Conservation (phyloP, 2,113 vertebrate genomes). For the Strigops habroptila region DNA sequence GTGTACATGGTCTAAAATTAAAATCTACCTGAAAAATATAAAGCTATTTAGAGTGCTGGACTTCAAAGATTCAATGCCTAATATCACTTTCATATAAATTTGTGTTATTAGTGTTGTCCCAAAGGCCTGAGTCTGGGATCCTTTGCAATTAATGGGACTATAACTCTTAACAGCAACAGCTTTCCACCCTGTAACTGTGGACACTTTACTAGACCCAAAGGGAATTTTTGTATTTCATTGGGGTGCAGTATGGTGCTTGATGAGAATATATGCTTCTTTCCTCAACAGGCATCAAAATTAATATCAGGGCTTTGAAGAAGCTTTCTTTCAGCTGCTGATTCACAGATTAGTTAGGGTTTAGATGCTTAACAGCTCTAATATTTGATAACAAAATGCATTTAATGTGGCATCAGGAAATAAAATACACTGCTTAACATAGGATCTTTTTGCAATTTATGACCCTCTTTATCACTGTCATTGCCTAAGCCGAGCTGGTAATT, state of each 20-base stretch:
- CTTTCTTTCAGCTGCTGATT: constrained; percentile 58
- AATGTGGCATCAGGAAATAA: constrained; percentile 25
- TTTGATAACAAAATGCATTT: constrained; percentile 66
- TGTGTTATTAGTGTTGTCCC: too few species aligned
- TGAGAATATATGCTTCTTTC: constrained; percentile 18
- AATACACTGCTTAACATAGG: background rate
- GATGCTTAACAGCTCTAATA: constrained; percentile 63
- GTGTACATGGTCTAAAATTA: constrained; percentile 20
- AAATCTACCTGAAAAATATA: background rate
- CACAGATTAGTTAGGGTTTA: constrained; percentile 63
- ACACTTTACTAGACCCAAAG: background rate
- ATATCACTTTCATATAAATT: fast-evolving
- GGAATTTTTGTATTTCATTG: background rate
- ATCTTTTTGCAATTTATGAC: background rate
- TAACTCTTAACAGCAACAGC: too few species aligned
- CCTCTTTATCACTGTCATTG: too few species aligned
- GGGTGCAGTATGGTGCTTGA: background rate
- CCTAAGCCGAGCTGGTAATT: too few species aligned
- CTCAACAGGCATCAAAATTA: constrained; percentile 46
- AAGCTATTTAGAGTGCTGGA: background rate
- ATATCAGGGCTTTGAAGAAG: constrained; percentile 32
- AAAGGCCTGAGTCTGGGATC: background rate
- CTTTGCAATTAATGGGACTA: too few species aligned
- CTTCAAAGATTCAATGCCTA: background rate
- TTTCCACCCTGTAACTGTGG: background rate